Base-by-base conservation (phyloP, 1,140 invertebrate species). In the Bombus confusus region DNA sequence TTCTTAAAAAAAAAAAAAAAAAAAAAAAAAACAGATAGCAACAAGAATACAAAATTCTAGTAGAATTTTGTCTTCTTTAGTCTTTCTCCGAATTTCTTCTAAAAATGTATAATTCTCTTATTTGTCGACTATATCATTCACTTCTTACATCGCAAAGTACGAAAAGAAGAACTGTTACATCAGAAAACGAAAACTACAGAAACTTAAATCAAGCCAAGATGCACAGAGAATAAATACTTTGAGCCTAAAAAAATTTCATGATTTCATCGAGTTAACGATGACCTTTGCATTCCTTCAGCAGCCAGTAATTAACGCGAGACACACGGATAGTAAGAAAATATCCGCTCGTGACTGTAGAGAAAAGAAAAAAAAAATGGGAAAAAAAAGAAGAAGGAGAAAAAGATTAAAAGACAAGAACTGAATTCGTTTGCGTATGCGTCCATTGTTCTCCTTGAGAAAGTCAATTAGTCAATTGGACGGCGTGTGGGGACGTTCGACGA, bases 401-500 rank as follows among this genome's bases (percentile, higher is more conserved):
- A 37, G n/a, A 39, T 52, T 52, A 31, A 25, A 43, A 62, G 13
- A 31, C 68, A 43, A 37, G 68, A 69, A 31, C 6, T 34, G 25
- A 76, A 83, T 83, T 85, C 68, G 69, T 84, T 84, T 84, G 83
- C 75, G 77, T 85, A 72, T 71, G 37, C 57, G 57, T 71, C 25
- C 52, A 73, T 85, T 79, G 47, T 84, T 85, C 83, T 76, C 66
- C 72, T 87, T 87, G 77, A 69, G 62, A 64, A 73, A 86, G 78
- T 87, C 83, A 84, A 85, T 80, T 80, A 85, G 83, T 80, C 81
- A 87, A 83, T 78, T 83, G 74, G 64, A 77, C 31, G 13, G 64
- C 62, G 43, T 66, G 75, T 62, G 74, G 57, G 34, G 25, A 52
- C 37, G 41, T 79, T 57, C 47, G 66, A 37, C 76, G 39, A 47